These are phyloP conservation scores for Nesoenas mayeri DNA, from an alignment of 2,113 vertebrate species.

Conservation along the genomic window DNA sequence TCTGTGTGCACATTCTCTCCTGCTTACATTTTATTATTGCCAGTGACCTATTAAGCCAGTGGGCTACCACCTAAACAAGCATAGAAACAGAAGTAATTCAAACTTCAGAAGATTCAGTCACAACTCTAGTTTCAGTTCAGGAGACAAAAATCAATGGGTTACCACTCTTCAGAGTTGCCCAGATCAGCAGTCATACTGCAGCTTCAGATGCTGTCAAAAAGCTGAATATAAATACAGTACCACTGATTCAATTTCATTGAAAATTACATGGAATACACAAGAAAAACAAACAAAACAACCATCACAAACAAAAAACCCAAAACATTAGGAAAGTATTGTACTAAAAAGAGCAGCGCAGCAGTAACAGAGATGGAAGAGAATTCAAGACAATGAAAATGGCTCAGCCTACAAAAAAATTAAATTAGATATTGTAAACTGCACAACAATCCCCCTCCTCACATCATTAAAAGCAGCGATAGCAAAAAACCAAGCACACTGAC, in stretches of 20 bases:
- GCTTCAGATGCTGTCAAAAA: not conserved
- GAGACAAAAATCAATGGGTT: not conserved
- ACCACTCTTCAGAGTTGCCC: not conserved
- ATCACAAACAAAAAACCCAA: not conserved
- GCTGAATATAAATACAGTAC: not conserved
- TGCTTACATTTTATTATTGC: not conserved
- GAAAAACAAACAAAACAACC: not conserved
- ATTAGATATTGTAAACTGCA: not conserved
- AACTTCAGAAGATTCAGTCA: not conserved
- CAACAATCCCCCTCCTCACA: not conserved
- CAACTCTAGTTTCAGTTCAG: not conserved
- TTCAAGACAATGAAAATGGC: not conserved
- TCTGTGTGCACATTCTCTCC: not conserved
- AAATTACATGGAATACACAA: not conserved
- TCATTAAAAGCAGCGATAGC: not conserved
- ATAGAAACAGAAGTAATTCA: not conserved
- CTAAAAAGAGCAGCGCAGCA: not conserved
- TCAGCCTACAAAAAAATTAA: not conserved
- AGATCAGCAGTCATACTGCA: not conserved
- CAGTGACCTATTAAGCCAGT: not conserved
- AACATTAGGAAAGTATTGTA: not conserved
- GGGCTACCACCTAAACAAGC: not conserved
- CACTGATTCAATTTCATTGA: not conserved
- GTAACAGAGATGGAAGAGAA: not conserved
- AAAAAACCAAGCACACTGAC: not conserved